phyloP scores from a whole-genome alignment of 1,140 invertebrate genomes.

The Drosophila oshimai region DNA sequence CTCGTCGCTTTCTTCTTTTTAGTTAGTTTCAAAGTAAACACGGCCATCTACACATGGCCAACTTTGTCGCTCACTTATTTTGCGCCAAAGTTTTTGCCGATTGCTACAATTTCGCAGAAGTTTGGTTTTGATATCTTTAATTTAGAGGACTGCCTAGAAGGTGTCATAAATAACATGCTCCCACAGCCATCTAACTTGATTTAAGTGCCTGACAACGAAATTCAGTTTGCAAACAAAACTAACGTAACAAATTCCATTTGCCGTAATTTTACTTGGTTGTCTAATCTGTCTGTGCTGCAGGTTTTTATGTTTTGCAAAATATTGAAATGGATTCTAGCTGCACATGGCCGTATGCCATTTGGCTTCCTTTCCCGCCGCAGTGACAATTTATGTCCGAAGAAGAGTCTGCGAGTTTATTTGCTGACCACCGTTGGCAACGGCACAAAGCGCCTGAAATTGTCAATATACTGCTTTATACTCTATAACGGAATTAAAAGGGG shows the following conservation, averaged over 20 bases:
- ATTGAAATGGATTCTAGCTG: conserved; percentile 70
- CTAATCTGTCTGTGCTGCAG: conserved; percentile 23
- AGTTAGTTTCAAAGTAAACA: conserved; percentile 64
- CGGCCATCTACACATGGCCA: conserved; percentile 35
- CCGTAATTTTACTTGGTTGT: conserved; percentile 41
- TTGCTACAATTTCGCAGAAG: conserved; percentile 51
- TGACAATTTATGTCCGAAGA: conserved; percentile 57
- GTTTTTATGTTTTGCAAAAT: conserved; percentile 68
- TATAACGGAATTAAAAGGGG: conserved; percentile 16
- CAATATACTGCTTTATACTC: conserved; percentile 1
- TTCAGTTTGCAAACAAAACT: conserved; percentile 49
- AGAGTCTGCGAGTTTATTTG: conserved; percentile 29
- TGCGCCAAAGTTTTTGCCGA: conserved; percentile 65
- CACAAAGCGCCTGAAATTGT: background rate
- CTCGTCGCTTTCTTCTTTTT: conserved; percentile 9
- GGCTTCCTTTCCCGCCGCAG: background rate
- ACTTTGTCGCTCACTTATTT: conserved; percentile 53
- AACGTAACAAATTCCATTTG: conserved; percentile 60
- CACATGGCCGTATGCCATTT: conserved; percentile 50
- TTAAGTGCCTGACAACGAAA: conserved; percentile 52
- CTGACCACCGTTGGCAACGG: conserved; percentile 26
- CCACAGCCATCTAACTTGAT: conserved; percentile 46
- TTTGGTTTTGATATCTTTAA: conserved; percentile 64
- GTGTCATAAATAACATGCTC: conserved; percentile 48
- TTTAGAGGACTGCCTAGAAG: conserved; percentile 33